Base-by-base conservation (phyloP, 2,888 invertebrate species). In the Hemistola chrysoprasaria region DNA sequence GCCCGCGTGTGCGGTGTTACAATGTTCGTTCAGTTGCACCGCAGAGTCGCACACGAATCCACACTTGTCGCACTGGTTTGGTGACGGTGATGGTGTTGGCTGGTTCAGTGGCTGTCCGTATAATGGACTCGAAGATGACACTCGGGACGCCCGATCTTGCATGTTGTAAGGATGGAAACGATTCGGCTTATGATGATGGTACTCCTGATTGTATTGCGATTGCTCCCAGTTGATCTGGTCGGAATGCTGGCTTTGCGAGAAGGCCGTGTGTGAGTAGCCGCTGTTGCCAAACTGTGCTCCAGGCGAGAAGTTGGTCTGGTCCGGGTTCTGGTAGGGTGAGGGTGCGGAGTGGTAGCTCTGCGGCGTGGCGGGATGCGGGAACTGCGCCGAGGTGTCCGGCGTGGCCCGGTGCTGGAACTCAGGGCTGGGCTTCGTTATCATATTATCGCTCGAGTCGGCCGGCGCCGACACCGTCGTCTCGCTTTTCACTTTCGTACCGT, bases 11-110 rank as follows among this genome's bases (percentile, higher is more conserved):
- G 91, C 92, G 6, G 92, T 90, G 55, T 92, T 92, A 45, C 93
- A 91, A 65, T 96, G 96, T 59, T 95, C 96, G 49, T 92, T 92
- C 33, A 95, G 80, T 63, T 93, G 93, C 29, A 92, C 90, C 28
- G 93, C 93, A 25, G 94, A 93, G 67, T 95, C 94, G 67, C 93
- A 95, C 38, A 95, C 92, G 48, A 92, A 93, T 42, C 95, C 95
- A 68, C 96, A 96, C 75, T 95, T 95, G 70, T 96, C 95, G 77
- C 95, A 95, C 73, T 95, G 95, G 67, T 93, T 91, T 1, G 92
- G 92, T 45, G 93, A 93, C 0, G 93, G 91, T 7, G 94, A 93
- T 25, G 94, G 94, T 22, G 93, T 92, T 7, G 93, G 92, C 62
- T 92, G 92, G 62, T 91, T 92, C 7, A 91, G 77, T 33, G 90